Evolutionary conservation across 2,113 vertebrate species (phyloP), one percentile per base, ranked within the genome.

Genomic region (Oreotrochilus melanogaster): DNA sequence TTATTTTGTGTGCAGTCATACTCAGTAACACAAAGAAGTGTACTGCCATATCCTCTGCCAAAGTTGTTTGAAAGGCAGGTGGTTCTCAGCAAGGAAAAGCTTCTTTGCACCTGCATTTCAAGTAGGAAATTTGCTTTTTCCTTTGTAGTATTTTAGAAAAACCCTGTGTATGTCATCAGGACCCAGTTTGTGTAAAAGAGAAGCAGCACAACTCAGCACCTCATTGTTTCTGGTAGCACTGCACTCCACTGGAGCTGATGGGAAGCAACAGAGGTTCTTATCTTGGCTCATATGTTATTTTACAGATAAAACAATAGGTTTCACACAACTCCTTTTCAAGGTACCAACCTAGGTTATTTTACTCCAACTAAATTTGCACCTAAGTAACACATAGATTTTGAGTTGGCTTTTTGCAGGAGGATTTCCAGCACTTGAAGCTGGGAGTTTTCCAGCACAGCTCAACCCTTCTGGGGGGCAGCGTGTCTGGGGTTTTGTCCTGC

Each of bases 161-260:
- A 19, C 7, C 43, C 65, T 78, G 62, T 71, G 6, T 7, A 67
- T 58, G 79, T 83, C 56, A 33, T 31, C 64, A 82, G 65, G 78
- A 33, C 51, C 64, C 64, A 37, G 57, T 75, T 21, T 75, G 39
- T 81, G 14, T 81, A 21, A 37, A 48, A 60, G 30, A 64, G 47
- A 73, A 66, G 67, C 82, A 93, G 86, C 47, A 28, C 78, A 86
- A 92, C 88, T 71, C 67, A 95, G 88, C 67, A 95, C 6, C 43
- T 53, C 47, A 10, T 69, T 45, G 48, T 47, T 72, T 48, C 73
- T 65, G 12, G 50, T 12, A 19, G 75, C 65, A 10, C 30, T 72
- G 28, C 69, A 3, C 70, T 53, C 42, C 84, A 3, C 73, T 31
- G 45, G 53, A 61, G 28, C 39, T 37, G 57, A 17, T 30, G 47